These are phyloP conservation scores for Chrysodeixis includens DNA, from an alignment of 2,888 invertebrate genomes.

Conservation along the genomic window DNA sequence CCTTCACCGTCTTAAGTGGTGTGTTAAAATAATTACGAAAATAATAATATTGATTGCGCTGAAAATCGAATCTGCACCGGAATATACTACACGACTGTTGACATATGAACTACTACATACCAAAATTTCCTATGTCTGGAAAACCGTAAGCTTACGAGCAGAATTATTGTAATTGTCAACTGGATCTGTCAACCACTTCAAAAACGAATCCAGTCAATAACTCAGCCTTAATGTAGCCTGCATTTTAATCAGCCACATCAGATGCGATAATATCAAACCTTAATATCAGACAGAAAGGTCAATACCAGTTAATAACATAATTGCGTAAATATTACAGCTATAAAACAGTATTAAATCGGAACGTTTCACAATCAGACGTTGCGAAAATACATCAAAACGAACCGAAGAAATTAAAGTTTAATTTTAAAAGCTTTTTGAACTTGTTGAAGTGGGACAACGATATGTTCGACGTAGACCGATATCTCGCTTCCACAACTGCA, in stretches of 20 bases:
- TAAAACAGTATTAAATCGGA: conserved; percentile 20
- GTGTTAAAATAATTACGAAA: too few species aligned
- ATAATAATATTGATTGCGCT: too few species aligned
- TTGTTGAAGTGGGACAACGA: too few species aligned
- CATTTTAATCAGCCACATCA: conserved; percentile 2
- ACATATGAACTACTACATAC: too few species aligned
- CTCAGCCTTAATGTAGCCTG: neutral
- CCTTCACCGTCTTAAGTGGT: too few species aligned
- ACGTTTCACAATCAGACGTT: conserved; percentile 29
- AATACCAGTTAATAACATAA: conserved; percentile 12
- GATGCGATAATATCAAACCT: conserved; percentile 10
- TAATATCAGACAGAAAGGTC: conserved; percentile 2
- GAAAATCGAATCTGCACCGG: too few species aligned
- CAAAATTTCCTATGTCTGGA: too few species aligned
- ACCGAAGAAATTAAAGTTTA: conserved; percentile 20
- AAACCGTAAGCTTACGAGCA: too few species aligned
- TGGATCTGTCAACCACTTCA: neutral
- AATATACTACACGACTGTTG: too few species aligned
- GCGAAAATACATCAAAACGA: conserved; percentile 22
- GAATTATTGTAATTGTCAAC: too few species aligned
- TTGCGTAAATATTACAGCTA: conserved; percentile 15
- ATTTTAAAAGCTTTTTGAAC: conserved; percentile 21
- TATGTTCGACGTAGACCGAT: too few species aligned
- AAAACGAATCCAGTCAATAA: neutral
- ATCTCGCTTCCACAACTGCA: neutral